These are phyloP conservation scores for Channa striata DNA, from an alignment of 2,797 vertebrate genomes.

Conservation along the genomic window DNA sequence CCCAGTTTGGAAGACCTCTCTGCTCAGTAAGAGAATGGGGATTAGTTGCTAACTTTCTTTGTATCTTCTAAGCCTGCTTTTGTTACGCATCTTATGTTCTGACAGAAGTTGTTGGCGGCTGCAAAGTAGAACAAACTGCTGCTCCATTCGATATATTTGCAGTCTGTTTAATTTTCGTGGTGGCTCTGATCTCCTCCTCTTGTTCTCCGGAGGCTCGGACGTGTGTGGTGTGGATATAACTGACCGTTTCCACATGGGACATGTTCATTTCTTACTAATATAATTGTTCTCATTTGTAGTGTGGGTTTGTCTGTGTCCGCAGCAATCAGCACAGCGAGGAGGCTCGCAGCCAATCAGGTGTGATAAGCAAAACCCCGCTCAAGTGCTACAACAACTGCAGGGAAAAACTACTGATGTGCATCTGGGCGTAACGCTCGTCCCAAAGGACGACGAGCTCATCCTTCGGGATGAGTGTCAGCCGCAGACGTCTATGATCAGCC, in stretches of 20 bases:
- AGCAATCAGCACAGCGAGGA: constrained; percentile 7
- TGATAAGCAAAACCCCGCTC: not conserved
- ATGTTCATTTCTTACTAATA: constrained; percentile 12
- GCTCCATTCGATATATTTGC: constrained; percentile 52
- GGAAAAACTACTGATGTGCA: not conserved
- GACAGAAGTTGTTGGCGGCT: constrained; percentile 7
- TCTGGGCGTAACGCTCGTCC: not conserved
- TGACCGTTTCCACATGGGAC: constrained; percentile 14
- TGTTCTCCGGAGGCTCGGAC: constrained; percentile 19
- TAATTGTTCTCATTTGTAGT: constrained; percentile 39
- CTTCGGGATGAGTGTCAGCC: not conserved
- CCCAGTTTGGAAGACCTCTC: constrained; percentile 40
- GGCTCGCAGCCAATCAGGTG: constrained; percentile 4
- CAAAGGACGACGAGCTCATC: not conserved
- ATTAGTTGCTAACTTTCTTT: constrained; percentile 43
- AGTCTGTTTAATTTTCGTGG: constrained; percentile 9
- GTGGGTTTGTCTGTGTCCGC: constrained; percentile 6
- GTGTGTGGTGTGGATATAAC: constrained; percentile 12
- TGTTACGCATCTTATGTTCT: constrained; percentile 29
- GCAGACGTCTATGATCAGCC: not conserved
- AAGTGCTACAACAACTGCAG: not conserved
- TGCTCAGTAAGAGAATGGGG: constrained; percentile 35
- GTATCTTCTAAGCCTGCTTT: constrained; percentile 41
- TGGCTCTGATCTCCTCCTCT: not conserved
- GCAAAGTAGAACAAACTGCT: constrained; percentile 4